Percentiles rank a stretch among this genome's conserved stretches.
Evolutionary conservation across 2,113 vertebrate genomes (phyloP).

Genomic region (Dolichotis patagonum): DNA sequence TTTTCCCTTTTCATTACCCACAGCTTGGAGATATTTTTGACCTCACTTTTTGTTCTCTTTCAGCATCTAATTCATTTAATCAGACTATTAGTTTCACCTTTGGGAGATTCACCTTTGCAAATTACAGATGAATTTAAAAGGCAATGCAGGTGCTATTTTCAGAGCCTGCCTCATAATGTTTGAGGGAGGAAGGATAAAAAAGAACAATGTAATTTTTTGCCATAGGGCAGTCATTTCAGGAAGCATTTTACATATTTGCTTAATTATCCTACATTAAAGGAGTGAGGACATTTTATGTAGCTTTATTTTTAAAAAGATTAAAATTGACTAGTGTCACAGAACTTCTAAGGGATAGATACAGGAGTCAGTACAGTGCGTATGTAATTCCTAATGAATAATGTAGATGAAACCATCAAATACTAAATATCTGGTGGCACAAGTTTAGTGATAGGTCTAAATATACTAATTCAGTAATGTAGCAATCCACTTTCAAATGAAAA

Average conservation of each 20-base stretch:
- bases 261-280: neutral
- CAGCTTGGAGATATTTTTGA: slow-evolving; percentile 40
- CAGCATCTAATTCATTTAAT: slow-evolving; percentile 60
- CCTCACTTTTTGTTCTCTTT: slow-evolving; percentile 29
- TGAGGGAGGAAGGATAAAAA: neutral
- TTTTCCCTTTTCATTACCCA: neutral
- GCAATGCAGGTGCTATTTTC: neutral
- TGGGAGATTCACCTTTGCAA: slow-evolving; percentile 44
- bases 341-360: neutral
- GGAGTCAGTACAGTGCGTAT: neutral
- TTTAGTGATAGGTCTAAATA: neutral
- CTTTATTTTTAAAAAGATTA: neutral
- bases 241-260: neutral
- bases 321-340: neutral
- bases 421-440: neutral
- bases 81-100: slow-evolving; percentile 43
- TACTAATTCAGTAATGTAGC: neutral
- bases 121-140: slow-evolving; percentile 42
- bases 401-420: neutral
- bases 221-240: neutral
- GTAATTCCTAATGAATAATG: neutral
- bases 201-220: neutral
- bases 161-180: neutral
- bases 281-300: neutral
- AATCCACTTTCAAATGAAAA: neutral